Conservation (phyloP, 2,888 invertebrate species). For the Salticus scenicus region DNA sequence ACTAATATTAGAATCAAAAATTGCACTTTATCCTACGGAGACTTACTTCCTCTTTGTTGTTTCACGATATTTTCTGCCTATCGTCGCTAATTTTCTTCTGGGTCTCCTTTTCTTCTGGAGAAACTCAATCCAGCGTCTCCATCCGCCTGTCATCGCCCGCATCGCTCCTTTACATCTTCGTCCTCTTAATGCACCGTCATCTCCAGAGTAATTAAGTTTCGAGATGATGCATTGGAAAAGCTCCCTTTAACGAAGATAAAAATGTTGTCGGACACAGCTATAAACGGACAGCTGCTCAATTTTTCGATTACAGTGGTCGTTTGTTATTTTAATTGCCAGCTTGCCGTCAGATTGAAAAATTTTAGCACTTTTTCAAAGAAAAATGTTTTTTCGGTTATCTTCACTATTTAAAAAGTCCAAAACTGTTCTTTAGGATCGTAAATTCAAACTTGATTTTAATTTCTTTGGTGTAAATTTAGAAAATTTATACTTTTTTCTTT, state of each 20-base stretch:
- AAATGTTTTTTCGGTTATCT: too few relatives aligned
- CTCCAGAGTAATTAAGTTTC: conserved; percentile 38
- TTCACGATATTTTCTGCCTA: conserved; percentile 15
- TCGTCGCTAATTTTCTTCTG: not conserved
- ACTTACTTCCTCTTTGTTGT: not conserved
- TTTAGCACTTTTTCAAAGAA: too few relatives aligned
- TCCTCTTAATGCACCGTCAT: conserved; percentile 22
- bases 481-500: too few relatives aligned
- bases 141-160: not conserved
- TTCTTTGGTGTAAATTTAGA: too few relatives aligned
- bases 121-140: conserved; percentile 1
- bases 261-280: conserved; percentile 14
- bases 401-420: too few relatives aligned
- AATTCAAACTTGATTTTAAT: too few relatives aligned
- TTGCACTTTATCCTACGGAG: too few relatives aligned
- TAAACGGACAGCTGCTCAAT: not conserved
- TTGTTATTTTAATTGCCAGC: too few relatives aligned
- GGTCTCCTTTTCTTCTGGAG: not conserved
- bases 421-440: too few relatives aligned
- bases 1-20: too few relatives aligned
- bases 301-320: too few relatives aligned
- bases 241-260: conserved; percentile 21
- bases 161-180: conserved; percentile 8
- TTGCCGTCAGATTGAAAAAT: too few relatives aligned
- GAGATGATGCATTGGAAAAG: conserved; percentile 36